These are phyloP conservation scores for Apotomis betuletana DNA, from an alignment of 2,888 invertebrate species.

Conservation along the genomic window DNA sequence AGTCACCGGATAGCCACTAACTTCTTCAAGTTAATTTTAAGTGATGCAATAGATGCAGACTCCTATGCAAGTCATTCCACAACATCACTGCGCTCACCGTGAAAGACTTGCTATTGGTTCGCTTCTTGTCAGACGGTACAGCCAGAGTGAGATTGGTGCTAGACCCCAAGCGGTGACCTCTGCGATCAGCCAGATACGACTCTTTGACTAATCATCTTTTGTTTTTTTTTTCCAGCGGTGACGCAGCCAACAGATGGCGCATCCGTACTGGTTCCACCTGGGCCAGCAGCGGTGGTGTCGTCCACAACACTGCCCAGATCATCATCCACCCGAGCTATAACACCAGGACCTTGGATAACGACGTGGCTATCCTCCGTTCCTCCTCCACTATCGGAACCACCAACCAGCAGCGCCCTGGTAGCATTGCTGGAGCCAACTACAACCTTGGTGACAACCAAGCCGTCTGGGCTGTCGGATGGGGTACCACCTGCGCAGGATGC, in stretches of 20 bases:
- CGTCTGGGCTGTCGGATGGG: slow-evolving; percentile 67
- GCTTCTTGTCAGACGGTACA: too few species aligned
- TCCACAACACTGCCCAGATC: slow-evolving; percentile 44
- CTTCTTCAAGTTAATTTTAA: too few species aligned
- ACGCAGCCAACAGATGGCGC: slow-evolving; percentile 37
- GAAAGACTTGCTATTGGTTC: too few species aligned
- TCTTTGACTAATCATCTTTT: too few species aligned
- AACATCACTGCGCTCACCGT: too few species aligned
- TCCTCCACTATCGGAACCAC: slow-evolving; percentile 45
- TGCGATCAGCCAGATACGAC: too few species aligned
- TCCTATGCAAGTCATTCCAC: too few species aligned
- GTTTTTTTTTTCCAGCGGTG: slow-evolving; percentile 36
- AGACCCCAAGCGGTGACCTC: too few species aligned
- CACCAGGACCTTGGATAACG: slow-evolving; percentile 48
- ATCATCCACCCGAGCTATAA: slow-evolving; percentile 52
- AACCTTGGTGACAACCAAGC: slow-evolving; percentile 54
- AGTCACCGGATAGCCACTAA: too few species aligned
- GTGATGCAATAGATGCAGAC: too few species aligned
- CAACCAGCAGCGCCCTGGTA: slow-evolving; percentile 48
- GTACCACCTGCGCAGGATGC: slow-evolving; percentile 49
- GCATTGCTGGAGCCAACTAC: slow-evolving; percentile 59
- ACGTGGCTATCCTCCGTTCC: slow-evolving; percentile 56
- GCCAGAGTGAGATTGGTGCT: too few species aligned
- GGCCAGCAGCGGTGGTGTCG: slow-evolving; percentile 53
- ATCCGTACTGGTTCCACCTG: slow-evolving; percentile 38